Evolutionary conservation across 2,888 invertebrate species (phyloP).

Genomic region (Clostera curtula): DNA sequence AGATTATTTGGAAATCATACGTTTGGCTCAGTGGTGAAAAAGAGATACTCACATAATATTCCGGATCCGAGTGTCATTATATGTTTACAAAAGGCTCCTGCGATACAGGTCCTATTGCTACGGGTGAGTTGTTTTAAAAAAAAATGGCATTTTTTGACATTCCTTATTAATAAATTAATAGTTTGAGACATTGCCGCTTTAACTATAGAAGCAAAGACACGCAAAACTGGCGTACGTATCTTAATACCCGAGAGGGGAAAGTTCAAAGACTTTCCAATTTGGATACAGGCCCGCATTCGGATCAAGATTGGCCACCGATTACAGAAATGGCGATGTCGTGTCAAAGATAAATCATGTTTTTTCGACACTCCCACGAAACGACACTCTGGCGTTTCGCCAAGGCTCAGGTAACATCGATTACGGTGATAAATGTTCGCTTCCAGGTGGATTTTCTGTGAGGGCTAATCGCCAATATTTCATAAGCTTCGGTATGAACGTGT

Average conservation of each 20-base stretch:
- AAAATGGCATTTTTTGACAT: no score
- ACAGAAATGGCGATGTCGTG: slow-evolving; percentile 15
- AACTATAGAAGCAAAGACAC: slow-evolving; percentile 51
- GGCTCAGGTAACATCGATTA: slow-evolving; percentile 7
- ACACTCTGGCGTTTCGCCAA: slow-evolving; percentile 9
- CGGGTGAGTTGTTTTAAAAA: no score
- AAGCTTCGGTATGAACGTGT: no score
- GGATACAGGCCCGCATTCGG: slow-evolving; percentile 31
- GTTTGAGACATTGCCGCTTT: no score
- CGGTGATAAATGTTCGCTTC: slow-evolving; percentile 2
- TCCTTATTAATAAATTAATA: no score
- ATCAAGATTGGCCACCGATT: slow-evolving; percentile 14
- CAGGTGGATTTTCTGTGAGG: not conserved
- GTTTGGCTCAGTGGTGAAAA: no score
- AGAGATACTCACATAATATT: no score
- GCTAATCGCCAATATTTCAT: no score
- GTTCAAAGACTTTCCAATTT: slow-evolving; percentile 62
- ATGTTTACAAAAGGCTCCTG: no score
- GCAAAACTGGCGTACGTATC: slow-evolving; percentile 42
- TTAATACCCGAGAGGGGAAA: slow-evolving; percentile 49
- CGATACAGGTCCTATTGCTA: no score
- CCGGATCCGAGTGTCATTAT: no score
- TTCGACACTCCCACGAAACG: slow-evolving; percentile 5
- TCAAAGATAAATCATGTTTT: slow-evolving; percentile 17
- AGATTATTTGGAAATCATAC: no score